A percentile compares a stretch with the other conserved stretches of the same genome.
phyloP scores from a whole-genome alignment of 1,140 invertebrate species.

The Microvelia longipes region DNA sequence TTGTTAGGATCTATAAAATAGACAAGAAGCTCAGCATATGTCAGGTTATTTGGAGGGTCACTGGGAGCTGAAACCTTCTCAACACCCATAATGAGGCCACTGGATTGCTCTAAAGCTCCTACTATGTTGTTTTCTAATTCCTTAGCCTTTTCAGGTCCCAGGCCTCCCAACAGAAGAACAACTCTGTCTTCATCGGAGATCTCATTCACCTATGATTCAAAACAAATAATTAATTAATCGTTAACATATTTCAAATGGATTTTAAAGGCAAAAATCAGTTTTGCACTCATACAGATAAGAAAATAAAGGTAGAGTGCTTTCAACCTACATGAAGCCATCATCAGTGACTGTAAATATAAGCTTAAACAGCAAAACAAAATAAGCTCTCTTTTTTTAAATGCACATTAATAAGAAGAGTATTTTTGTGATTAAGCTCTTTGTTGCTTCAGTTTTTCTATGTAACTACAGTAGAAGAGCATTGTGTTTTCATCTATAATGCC shows the following conservation, averaged over 20 bases:
- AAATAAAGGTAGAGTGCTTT: neutral
- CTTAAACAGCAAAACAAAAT: too few species aligned
- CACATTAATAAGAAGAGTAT: neutral
- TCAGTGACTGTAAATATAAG: too few species aligned
- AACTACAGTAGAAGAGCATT: neutral
- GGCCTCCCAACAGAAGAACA: conserved; percentile 56
- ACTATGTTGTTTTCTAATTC: conserved; percentile 46
- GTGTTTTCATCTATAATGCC: neutral
- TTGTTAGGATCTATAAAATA: conserved; percentile 66
- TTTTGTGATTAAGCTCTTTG: neutral
- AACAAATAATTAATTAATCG: neutral
- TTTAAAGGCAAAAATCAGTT: neutral
- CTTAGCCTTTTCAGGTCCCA: conserved; percentile 51
- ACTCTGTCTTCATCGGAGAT: conserved; percentile 53
- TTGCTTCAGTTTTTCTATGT: neutral
- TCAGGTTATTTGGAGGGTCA: conserved; percentile 48
- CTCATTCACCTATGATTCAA: conserved; percentile 38
- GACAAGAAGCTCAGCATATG: conserved; percentile 65
- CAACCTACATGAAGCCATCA: too few species aligned
- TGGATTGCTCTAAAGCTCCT: conserved; percentile 53
- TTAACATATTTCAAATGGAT: neutral
- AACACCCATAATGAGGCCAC: conserved; percentile 55
- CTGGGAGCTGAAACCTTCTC: conserved; percentile 57
- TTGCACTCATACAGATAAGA: neutral
- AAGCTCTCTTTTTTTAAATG: too few species aligned